A percentile compares a stretch with the other conserved stretches of the same genome.
phyloP scores from a whole-genome alignment of 2,797 vertebrate genomes.

The Argyrosomus regius region DNA sequence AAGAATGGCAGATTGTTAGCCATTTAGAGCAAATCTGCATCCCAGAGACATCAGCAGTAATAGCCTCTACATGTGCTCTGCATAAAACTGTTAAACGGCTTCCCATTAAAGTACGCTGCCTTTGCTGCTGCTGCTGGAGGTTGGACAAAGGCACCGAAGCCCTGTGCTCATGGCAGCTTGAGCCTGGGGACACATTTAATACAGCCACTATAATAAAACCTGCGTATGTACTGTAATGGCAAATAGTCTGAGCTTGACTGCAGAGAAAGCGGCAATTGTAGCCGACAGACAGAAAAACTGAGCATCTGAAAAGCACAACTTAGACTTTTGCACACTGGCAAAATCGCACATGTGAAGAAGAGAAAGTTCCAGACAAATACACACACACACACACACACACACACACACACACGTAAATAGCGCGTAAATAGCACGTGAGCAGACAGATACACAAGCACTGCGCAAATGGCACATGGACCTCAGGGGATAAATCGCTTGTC shows the following conservation, averaged over 20 bases:
- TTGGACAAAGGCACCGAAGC: constrained; percentile 67
- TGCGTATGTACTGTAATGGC: constrained; percentile 55
- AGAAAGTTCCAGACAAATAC: constrained; percentile 10
- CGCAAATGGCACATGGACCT: constrained; percentile 65
- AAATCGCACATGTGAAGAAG: constrained; percentile 15
- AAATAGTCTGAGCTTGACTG: constrained; percentile 54
- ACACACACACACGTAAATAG: constrained; percentile 3
- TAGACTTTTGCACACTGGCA: constrained; percentile 33
- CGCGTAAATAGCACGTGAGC: constrained; percentile 35
- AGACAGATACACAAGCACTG: constrained; percentile 50
- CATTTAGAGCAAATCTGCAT: constrained; percentile 80
- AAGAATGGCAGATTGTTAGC: constrained; percentile 71
- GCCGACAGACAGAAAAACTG: constrained; percentile 34
- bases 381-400: constrained; percentile 16
- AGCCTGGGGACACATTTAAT: constrained; percentile 73
- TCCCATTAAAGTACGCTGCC: constrained; percentile 75
- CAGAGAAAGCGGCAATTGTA: constrained; percentile 46
- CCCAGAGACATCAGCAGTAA: constrained; percentile 78
- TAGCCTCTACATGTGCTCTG: constrained; percentile 75
- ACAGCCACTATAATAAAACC: constrained; percentile 63
- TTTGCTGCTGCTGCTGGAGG: constrained; percentile 60
- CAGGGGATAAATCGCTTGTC: constrained; percentile 71
- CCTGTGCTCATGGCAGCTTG: constrained; percentile 63
- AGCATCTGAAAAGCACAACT: constrained; percentile 38
- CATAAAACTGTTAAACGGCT: constrained; percentile 77